Conservation (phyloP, 1,140 invertebrate species). For the Brachionus rotundiformis region DNA sequence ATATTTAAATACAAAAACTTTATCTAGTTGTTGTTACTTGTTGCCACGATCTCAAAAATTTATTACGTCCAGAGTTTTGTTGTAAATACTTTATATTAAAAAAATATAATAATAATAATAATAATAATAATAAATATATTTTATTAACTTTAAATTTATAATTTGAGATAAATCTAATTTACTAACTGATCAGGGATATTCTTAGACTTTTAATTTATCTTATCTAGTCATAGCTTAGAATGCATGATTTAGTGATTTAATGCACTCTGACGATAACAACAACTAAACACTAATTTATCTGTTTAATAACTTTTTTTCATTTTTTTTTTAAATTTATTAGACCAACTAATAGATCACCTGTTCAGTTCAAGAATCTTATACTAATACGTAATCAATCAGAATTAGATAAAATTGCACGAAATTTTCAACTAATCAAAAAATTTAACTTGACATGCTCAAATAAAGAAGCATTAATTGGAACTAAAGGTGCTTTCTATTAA, state of each 20-base stretch:
- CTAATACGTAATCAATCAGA: constrained; percentile 30
- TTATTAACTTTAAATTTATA: neutral
- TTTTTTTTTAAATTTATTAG: constrained; percentile 8
- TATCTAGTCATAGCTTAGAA: neutral
- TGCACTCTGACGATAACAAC: constrained; percentile 36
- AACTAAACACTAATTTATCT: constrained; percentile 25
- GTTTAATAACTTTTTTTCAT: neutral
- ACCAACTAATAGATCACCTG: neutral
- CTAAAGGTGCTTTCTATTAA: constrained; percentile 2
- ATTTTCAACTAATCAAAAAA: constrained; percentile 12
- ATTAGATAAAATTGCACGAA: constrained; percentile 5
- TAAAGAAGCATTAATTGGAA: constrained; percentile 9
- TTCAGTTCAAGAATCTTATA: neutral
- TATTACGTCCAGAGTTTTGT: neutral
- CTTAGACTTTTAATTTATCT: neutral
- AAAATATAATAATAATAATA: neutral
- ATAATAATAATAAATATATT: neutral
- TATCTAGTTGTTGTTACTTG: constrained; percentile 9
- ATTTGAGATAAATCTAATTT: no score
- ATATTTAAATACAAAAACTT: neutral
- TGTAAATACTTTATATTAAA: constrained; percentile 19
- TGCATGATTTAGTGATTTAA: neutral
- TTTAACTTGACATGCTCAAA: neutral
- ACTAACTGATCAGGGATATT: neutral
- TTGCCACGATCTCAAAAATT: neutral